A percentile compares a stretch with the other conserved stretches of the same genome.
Evolutionary conservation across 1,140 invertebrate genomes (phyloP).

Genomic region (Potamilus streckersoni): DNA sequence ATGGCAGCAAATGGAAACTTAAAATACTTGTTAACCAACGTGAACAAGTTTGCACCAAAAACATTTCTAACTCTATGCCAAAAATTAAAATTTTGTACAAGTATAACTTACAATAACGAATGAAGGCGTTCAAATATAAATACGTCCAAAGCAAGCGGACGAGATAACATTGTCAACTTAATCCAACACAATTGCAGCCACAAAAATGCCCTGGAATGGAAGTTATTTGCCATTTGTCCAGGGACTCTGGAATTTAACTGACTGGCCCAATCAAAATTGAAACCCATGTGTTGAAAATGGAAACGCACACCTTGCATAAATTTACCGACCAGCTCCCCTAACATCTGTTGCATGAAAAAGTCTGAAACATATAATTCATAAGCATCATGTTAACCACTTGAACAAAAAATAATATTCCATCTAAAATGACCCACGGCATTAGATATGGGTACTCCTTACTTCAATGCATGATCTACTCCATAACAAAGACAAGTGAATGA

Average conservation of each 20-base stretch:
- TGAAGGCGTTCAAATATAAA: too few species aligned
- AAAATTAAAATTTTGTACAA: too few species aligned
- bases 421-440: conserved; percentile 26
- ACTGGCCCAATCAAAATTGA: conserved; percentile 18
- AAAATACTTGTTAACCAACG: too few species aligned
- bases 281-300: conserved; percentile 16
- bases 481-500: background rate
- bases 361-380: conserved; percentile 28
- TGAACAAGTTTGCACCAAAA: too few species aligned
- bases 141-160: too few species aligned
- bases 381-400: conserved; percentile 24
- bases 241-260: conserved; percentile 4
- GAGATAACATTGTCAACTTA: too few species aligned
- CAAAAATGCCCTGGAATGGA: too few species aligned
- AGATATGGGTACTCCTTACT: conserved; percentile 12
- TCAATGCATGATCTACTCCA: conserved; percentile 14
- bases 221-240: background rate
- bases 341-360: conserved; percentile 20
- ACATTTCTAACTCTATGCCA: too few species aligned
- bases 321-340: conserved; percentile 18
- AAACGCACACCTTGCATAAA: conserved; percentile 16
- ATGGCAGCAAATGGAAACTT: too few species aligned
- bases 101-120: too few species aligned
- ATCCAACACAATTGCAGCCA: too few species aligned
- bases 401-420: conserved; percentile 15